Evolutionary conservation across 1,140 invertebrate genomes (phyloP).

Genomic region (Anastrepha obliqua): DNA sequence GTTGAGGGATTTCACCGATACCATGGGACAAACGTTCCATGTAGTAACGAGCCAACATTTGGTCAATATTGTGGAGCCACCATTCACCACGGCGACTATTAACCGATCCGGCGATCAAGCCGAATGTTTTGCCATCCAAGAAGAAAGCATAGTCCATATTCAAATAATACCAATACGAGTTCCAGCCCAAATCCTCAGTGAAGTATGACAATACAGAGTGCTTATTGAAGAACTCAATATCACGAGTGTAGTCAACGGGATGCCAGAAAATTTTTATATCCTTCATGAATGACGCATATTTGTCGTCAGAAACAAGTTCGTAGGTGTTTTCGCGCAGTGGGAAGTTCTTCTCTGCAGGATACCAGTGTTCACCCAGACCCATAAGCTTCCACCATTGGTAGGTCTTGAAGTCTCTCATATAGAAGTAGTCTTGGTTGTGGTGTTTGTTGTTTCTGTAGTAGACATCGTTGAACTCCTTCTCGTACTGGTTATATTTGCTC

Average conservation of each 20-base stretch:
- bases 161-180: constrained; percentile 83
- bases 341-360: constrained; percentile 66
- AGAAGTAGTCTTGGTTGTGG: constrained; percentile 64
- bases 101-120: no score
- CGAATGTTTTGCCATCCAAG: constrained; percentile 76
- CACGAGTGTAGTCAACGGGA: constrained; percentile 74
- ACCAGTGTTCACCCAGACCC: constrained; percentile 74
- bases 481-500: constrained; percentile 69
- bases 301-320: constrained; percentile 65
- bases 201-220: constrained; percentile 83
- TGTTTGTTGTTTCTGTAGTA: constrained; percentile 75
- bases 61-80: constrained; percentile 78
- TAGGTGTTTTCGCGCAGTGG: constrained; percentile 69
- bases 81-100: constrained; percentile 79
- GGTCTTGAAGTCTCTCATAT: constrained; percentile 74
- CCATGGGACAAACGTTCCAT: constrained; percentile 80
- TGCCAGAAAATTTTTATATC: constrained; percentile 67
- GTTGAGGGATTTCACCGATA: constrained; percentile 78
- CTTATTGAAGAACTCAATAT: constrained; percentile 76
- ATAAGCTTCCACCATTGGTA: constrained; percentile 73
- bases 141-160: constrained; percentile 80
- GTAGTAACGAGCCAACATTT: constrained; percentile 79
- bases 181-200: constrained; percentile 82
- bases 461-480: constrained; percentile 77
- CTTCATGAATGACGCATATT: constrained; percentile 66